Evolutionary conservation across 2,113 vertebrate genomes (phyloP).

Genomic region (Chauna torquata): DNA sequence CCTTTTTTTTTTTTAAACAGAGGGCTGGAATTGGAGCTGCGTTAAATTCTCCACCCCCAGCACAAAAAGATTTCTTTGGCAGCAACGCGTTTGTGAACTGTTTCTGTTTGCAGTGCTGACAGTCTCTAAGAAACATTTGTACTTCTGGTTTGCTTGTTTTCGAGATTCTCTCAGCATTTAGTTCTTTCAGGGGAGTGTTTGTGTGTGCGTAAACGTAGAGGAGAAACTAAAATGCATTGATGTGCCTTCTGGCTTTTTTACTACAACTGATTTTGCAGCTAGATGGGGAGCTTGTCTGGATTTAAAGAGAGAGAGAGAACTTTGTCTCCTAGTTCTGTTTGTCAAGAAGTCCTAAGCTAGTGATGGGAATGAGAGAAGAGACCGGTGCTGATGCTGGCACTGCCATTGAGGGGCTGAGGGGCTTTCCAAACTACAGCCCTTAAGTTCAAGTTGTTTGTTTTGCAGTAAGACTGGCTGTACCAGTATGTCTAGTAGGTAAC

Average conservation of each 20-base stretch:
- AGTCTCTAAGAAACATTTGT: neutral
- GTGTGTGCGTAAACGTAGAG: neutral
- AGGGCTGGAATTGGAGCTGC: neutral
- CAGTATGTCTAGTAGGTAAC: neutral
- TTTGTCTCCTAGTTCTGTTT: neutral
- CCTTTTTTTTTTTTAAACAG: neutral
- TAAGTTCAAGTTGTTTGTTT: no score
- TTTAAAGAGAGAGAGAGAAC: neutral
- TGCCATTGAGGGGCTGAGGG: neutral
- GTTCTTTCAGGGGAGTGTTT: neutral
- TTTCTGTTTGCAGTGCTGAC: neutral
- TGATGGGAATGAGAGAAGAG: neutral
- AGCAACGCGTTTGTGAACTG: neutral
- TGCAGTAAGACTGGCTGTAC: neutral
- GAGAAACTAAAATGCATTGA: neutral
- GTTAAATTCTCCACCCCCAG: neutral
- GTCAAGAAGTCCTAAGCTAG: neutral
- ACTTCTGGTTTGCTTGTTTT: neutral
- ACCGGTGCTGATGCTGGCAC: neutral
- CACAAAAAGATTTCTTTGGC: slow-evolving; percentile 17
- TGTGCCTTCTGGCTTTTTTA: neutral
- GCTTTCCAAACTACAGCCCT: neutral
- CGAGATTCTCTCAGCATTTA: neutral
- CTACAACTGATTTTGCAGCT: neutral
- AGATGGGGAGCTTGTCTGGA: neutral